phyloP scores from a whole-genome alignment of 1,140 invertebrate species.

The Berghia stephanieae region DNA sequence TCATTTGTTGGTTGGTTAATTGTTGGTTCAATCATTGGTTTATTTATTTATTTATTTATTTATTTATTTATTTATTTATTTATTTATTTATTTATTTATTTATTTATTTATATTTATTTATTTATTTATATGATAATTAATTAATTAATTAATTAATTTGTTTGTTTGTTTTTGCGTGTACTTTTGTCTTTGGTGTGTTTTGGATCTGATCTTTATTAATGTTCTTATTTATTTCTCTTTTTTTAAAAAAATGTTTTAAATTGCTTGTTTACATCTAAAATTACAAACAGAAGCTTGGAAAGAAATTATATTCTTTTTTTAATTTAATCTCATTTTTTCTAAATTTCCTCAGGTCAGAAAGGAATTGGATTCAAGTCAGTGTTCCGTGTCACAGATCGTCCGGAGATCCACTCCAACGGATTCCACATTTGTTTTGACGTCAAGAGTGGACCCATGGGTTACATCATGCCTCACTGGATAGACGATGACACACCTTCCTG shows the following conservation, averaged over 20 bases:
- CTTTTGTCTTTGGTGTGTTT: no score
- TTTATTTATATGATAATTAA: neutral
- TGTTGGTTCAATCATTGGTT: neutral
- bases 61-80: neutral
- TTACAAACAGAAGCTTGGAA: no score
- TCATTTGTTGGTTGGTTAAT: no score
- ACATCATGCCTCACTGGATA: conserved; percentile 65
- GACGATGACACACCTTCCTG: conserved; percentile 24
- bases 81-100: neutral
- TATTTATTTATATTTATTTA: neutral
- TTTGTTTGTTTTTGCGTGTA: no score
- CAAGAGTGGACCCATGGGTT: conserved; percentile 61
- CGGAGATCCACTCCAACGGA: conserved; percentile 67
- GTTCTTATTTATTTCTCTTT: no score
- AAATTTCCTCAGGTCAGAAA: conserved; percentile 64
- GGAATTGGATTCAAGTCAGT: conserved; percentile 69
- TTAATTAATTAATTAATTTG: neutral
- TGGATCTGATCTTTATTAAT: no score
- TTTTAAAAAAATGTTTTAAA: no score
- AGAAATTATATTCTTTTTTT: no score
- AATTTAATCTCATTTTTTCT: no score
- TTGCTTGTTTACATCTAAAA: no score
- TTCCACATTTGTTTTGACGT: conserved; percentile 66
- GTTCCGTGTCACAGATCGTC: conserved; percentile 62
- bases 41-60: neutral